Conservation (phyloP, 1,140 invertebrate genomes). For the Ostrea edulis region DNA sequence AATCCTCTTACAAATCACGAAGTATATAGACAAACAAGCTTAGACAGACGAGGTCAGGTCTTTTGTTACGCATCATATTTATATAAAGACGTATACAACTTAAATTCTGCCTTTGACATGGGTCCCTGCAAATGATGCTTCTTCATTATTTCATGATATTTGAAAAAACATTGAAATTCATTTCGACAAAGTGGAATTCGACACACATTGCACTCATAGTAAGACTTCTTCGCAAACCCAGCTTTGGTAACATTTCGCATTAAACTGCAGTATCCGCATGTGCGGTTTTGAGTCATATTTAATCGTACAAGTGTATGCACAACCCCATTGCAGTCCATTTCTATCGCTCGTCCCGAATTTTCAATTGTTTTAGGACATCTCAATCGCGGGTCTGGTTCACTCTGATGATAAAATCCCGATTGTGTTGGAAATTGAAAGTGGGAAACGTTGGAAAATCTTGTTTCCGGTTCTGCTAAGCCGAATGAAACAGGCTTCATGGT, state of each 20-base stretch:
- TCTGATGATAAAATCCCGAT: not conserved
- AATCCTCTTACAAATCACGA: too few species aligned
- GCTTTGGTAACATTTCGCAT: constrained; percentile 40
- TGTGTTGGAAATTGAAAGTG: not conserved
- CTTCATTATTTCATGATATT: constrained; percentile 42
- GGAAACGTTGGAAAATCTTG: not conserved
- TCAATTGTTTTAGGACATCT: not conserved
- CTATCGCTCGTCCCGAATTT: not conserved
- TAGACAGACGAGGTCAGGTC: not conserved
- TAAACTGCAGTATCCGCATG: constrained; percentile 34
- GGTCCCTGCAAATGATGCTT: constrained; percentile 15
- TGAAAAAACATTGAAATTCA: constrained; percentile 25
- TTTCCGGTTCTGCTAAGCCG: not conserved
- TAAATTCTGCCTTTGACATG: constrained; percentile 29
- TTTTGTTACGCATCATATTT: not conserved
- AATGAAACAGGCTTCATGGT: not conserved
- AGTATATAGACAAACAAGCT: not conserved
- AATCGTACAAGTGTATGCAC: not conserved
- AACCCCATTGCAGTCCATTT: constrained; percentile 18
- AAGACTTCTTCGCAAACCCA: constrained; percentile 43
- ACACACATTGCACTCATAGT: constrained; percentile 43
- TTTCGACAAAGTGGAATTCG: constrained; percentile 34
- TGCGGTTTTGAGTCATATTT: constrained; percentile 32
- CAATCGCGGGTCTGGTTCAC: not conserved
- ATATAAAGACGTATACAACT: not conserved